Conservation (phyloP, 1,140 invertebrate species). For the Drosophila takahashii region DNA sequence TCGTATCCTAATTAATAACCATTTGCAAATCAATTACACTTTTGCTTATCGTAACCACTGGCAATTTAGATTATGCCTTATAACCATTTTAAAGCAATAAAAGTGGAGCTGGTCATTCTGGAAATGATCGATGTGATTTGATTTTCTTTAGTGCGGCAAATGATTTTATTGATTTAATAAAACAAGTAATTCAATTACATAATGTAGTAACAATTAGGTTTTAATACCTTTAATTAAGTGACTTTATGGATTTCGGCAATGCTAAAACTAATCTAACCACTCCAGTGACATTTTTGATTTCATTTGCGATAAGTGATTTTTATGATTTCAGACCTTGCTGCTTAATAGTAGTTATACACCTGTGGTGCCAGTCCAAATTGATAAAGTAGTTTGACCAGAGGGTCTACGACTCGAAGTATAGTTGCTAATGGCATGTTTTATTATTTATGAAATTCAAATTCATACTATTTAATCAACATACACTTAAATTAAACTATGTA, state of each 20-base stretch:
- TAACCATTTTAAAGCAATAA: background rate
- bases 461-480: background rate
- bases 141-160: background rate
- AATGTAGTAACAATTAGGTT: too few species aligned
- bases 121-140: too few species aligned
- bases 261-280: background rate
- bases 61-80: background rate
- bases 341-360: background rate
- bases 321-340: background rate
- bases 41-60: background rate
- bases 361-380: background rate
- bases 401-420: background rate
- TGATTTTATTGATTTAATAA: too few species aligned
- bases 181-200: too few species aligned
- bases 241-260: too few species aligned
- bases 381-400: background rate
- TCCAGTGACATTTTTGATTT: background rate
- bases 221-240: too few species aligned
- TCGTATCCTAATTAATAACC: background rate
- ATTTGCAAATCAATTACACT: background rate
- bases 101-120: background rate
- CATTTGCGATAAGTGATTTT: background rate
- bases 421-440: background rate
- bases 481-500: slow-evolving; percentile 23
- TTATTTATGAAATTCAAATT: background rate